These are phyloP conservation scores for Mylabris phalerata DNA, from an alignment of 1,140 invertebrate genomes.

Conservation along the genomic window DNA sequence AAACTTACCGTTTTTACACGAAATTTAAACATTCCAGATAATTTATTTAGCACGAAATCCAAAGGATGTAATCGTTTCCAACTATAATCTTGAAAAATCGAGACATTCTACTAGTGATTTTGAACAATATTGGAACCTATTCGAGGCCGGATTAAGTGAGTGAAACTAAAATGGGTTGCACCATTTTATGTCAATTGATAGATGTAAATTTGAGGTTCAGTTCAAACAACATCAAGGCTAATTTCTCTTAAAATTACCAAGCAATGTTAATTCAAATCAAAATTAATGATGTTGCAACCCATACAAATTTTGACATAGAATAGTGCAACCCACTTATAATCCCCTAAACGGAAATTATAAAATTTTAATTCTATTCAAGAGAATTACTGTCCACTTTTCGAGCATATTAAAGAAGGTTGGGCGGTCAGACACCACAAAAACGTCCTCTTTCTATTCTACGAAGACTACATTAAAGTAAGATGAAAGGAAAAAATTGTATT, in stretches of 20 bases:
- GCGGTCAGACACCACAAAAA: conserved; percentile 54
- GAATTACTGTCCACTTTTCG: conserved; percentile 51
- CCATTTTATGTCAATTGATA: too few relatives aligned
- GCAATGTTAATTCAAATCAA: too few relatives aligned
- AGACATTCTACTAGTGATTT: conserved; percentile 48
- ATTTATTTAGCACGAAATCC: conserved; percentile 71
- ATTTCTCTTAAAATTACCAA: too few relatives aligned
- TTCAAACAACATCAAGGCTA: too few relatives aligned
- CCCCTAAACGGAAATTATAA: neutral
- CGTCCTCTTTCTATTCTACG: conserved; percentile 69
- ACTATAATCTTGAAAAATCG: conserved; percentile 49
- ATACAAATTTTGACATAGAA: neutral
- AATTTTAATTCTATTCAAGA: neutral
- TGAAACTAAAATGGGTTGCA: too few relatives aligned
- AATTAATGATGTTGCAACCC: too few relatives aligned
- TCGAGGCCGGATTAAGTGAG: too few relatives aligned
- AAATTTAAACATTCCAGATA: conserved; percentile 43
- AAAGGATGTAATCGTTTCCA: conserved; percentile 69
- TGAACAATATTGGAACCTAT: conserved; percentile 59
- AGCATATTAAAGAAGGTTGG: conserved; percentile 68
- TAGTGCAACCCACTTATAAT: neutral
- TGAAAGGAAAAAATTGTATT: neutral
- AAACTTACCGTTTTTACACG: too few relatives aligned
- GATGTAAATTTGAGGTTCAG: conserved; percentile 45
- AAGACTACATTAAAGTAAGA: conserved; percentile 51